Conservation (phyloP, 2,113 vertebrate species). For the Tiliqua scincoides region DNA sequence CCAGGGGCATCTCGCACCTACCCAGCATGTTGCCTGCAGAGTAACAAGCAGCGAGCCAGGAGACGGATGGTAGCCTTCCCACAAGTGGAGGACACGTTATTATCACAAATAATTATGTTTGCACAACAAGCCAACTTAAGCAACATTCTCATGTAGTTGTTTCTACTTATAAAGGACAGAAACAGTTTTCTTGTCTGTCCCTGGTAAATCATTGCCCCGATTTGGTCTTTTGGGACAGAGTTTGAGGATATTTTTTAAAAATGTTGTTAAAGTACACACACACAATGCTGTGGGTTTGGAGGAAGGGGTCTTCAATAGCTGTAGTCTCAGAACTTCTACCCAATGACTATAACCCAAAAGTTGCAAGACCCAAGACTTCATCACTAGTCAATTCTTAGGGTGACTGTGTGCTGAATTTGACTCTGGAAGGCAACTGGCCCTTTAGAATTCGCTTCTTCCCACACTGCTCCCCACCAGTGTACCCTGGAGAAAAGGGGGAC, state of each 20-base stretch:
- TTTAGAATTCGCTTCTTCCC: not conserved
- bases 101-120: not conserved
- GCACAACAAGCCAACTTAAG: not conserved
- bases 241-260: not conserved
- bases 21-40: rapidly evolving
- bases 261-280: too few species aligned
- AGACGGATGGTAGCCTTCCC: not conserved
- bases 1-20: not conserved
- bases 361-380: not conserved
- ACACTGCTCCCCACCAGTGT: not conserved
- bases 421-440: not conserved
- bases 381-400: not conserved
- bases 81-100: not conserved
- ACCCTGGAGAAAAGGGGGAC: not conserved
- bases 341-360: not conserved
- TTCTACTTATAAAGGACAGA: too few species aligned
- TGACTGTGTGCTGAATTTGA: not conserved
- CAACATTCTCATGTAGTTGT: too few species aligned
- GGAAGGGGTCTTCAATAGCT: too few species aligned
- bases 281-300: not conserved
- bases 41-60: not conserved
- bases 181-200: too few species aligned
- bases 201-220: too few species aligned
- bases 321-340: not conserved
- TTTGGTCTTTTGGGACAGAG: not conserved